Base-by-base conservation (phyloP, 1,140 invertebrate species). In the Papilio machaon region DNA sequence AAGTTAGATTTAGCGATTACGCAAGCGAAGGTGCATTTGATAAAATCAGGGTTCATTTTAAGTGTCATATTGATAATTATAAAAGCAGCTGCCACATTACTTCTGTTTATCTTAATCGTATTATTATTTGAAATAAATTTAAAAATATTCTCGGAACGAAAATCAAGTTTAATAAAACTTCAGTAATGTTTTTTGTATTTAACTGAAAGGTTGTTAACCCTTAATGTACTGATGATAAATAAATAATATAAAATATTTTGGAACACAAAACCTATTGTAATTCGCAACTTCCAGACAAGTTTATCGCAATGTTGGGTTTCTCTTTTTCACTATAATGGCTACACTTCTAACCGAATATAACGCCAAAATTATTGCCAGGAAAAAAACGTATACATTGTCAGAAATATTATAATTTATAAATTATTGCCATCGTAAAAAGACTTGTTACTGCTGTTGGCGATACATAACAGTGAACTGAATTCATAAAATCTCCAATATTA, bases 101-200 rank as follows among this genome's bases (percentile, higher is more conserved):
- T 35, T 38, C 1, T 23, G n/a, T 67, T 67, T 35, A 67, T 67
- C 64, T 67, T 64, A 64, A 64, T 30, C 64, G 11, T 30, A 67
- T 67, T 67, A 64, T 30, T 30, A 64, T 70, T 70, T 70, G 64
- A 30, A 70, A 70, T 70, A 70, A 70, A 64, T 64, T 64, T 9
- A 64, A 70, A 38, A 15, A 70, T 30, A 35, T 17, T 70, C 13
- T 15, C 2, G 58, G 19, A 23, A 64, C 8, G 58, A 2, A 64
- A 23, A 23, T 64, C 23, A 23, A 64, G 8, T 23, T 64, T 64
- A 64, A 67, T 13, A 30, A 64, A 19, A 19, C 60, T 67, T 67
- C 2, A 5, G 17, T 67, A 11, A 10, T 35, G 35, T 15, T 38
- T 67, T 67, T 35, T 70, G 30, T 15, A 13, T 30, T 0, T 64